phyloP scores from a whole-genome alignment of 1,140 invertebrate genomes.

The Chionoecetes opilio region DNA sequence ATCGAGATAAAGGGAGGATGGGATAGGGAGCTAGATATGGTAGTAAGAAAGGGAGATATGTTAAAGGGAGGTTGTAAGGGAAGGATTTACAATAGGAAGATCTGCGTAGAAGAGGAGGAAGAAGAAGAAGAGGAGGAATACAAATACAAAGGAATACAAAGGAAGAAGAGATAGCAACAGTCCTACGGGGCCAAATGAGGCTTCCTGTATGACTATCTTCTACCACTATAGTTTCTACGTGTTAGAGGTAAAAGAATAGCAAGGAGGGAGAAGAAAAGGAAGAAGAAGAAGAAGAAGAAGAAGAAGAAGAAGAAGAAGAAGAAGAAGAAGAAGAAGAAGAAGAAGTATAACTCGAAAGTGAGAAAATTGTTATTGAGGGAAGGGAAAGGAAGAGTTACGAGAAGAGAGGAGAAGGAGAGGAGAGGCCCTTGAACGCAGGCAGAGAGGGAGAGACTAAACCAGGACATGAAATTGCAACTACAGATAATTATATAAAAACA shows the following conservation, averaged over 20 bases:
- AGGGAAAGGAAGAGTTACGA: neutral
- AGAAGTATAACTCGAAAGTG: neutral
- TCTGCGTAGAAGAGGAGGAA: neutral
- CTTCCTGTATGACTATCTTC: no score
- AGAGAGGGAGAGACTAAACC: neutral
- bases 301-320: neutral
- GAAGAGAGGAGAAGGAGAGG: neutral
- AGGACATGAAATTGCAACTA: no score
- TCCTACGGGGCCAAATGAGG: no score
- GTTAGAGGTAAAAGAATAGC: neutral
- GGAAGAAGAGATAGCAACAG: no score
- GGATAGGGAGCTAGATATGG: neutral
- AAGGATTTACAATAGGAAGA: neutral
- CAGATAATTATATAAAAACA: no score
- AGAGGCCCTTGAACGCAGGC: neutral
- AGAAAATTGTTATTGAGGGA: neutral
- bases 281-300: neutral
- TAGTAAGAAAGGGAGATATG: neutral
- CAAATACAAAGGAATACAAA: neutral
- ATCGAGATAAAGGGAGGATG: neutral
- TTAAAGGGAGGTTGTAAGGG: neutral
- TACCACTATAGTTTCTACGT: no score
- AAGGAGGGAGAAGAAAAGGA: neutral
- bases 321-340: neutral
- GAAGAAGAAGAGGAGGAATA: neutral